Evolutionary conservation across 2,888 invertebrate species (phyloP).

Genomic region (Drosophila quasianomalipes): DNA sequence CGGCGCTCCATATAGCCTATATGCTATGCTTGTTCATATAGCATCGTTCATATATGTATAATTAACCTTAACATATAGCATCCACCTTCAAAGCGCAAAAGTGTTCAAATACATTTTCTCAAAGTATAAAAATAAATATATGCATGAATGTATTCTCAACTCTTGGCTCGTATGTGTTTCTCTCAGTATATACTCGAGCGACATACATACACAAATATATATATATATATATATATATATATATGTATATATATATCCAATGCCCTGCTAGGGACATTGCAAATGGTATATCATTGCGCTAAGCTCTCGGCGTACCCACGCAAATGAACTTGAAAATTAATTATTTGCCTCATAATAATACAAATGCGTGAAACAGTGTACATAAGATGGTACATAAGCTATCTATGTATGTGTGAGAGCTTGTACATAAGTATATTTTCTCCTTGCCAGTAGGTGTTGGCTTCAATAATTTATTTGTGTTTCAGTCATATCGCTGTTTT

Average conservation of each 20-base stretch:
- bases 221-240: not conserved
- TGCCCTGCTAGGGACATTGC: constrained; percentile 58
- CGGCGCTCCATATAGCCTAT: constrained; percentile 40
- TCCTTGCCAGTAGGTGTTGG: constrained; percentile 67
- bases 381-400: constrained; percentile 17
- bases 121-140: constrained; percentile 78
- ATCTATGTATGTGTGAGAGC: constrained; percentile 20
- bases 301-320: constrained; percentile 57
- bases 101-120: constrained; percentile 67
- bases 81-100: constrained; percentile 72
- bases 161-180: constrained; percentile 29
- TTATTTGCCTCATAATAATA: constrained; percentile 66
- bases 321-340: constrained; percentile 78
- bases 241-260: constrained; percentile 23
- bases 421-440: constrained; percentile 22
- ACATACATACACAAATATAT: not conserved
- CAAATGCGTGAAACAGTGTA: constrained; percentile 16
- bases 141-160: constrained; percentile 31
- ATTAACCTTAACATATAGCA: constrained; percentile 80
- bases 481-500: constrained; percentile 53
- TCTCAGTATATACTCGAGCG: constrained; percentile 31
- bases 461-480: constrained; percentile 63
- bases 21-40: constrained; percentile 41
- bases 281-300: constrained; percentile 16
- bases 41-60: constrained; percentile 53